Base-by-base conservation (phyloP, 53 echinoderm and acorn worm genomes). In the Echinometra lucunter region DNA sequence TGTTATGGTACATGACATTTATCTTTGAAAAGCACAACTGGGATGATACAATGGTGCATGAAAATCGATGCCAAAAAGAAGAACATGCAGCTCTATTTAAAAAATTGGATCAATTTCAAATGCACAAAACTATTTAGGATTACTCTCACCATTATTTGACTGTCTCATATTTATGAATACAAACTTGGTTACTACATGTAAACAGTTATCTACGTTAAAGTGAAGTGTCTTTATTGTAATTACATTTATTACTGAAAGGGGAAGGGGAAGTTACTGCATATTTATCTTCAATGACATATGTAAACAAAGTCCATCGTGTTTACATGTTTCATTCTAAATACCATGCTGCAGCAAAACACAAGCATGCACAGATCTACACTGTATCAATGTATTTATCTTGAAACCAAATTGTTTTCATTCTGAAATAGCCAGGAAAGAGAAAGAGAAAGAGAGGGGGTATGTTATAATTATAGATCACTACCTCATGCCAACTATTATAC, bases 341-440 rank as follows among this genome's bases (percentile, higher is more conserved):
- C 38, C 38, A 18, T 40, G 21, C 21, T 11, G 4, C 23, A 4
- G 17, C 42, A 75, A 40, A 28, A n/a, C 27, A 83, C 13, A 6
- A 4, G 0, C 25, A 53, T 85, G n/a, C 49, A 85, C 12, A 13
- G 78, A 21, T 78, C 42, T 27, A 49, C 3, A n/a, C 12, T 49
- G n/a, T 85, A 49, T n/a, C 7, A 34, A 34, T 15, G 40, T 13
- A 78, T n/a, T 21, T 11, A 85, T 82, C 13, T 13, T 45, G 21
- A 28, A 49, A n/a, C 85, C 47, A n/a, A 28, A n/a, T 85, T 81
- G 81, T 49, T 85, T 85, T 85, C 49, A 49, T 85, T 85, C 85
- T 49, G 47, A 85, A 85, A 85, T 85, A 85, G 85, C 85, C 53
- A 47, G 30, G 85, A 47, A 85, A 85, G 49, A 21, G 45, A 85